Conservation (phyloP, 37 sponge, comb jelly and placozoan genomes). For the Oopsacas minuta region DNA sequence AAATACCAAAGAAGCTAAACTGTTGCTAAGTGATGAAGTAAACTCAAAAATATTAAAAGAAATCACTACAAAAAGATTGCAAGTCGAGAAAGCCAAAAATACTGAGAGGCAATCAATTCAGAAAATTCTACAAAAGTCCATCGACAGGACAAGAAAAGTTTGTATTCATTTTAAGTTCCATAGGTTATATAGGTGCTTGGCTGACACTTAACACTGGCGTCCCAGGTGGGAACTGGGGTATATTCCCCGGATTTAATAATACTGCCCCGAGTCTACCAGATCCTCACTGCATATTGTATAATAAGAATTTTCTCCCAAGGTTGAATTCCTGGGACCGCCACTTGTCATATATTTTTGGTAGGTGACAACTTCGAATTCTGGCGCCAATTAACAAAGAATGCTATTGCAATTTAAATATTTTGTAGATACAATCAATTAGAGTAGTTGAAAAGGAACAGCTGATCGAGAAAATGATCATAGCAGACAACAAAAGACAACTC, state of each 20-base stretch:
- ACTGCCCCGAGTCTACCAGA: no score
- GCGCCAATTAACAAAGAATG: no score
- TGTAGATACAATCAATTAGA: background rate
- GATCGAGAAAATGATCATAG: background rate
- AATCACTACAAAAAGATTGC: background rate
- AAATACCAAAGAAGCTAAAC: background rate
- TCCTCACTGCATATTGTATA: no score
- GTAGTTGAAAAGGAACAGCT: background rate
- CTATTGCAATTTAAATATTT: background rate
- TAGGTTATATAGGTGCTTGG: no score
- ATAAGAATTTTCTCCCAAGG: no score
- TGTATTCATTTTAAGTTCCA: background rate
- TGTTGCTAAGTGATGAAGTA: conserved; percentile 7
- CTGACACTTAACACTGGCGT: no score
- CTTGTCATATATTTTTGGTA: no score
- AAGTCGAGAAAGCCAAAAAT: background rate
- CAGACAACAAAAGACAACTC: background rate
- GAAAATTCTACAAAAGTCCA: conserved; percentile 15
- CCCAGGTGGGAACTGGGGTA: no score
- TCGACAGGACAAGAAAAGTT: background rate
- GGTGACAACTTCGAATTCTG: no score
- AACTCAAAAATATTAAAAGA: background rate
- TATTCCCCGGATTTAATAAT: no score
- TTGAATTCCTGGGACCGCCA: no score
- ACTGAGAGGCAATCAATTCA: background rate